Percentiles rank a stretch among this genome's conserved stretches.
These are phyloP conservation scores for Columba janthina DNA, from an alignment of 2,113 vertebrate genomes.

Conservation along the genomic window DNA sequence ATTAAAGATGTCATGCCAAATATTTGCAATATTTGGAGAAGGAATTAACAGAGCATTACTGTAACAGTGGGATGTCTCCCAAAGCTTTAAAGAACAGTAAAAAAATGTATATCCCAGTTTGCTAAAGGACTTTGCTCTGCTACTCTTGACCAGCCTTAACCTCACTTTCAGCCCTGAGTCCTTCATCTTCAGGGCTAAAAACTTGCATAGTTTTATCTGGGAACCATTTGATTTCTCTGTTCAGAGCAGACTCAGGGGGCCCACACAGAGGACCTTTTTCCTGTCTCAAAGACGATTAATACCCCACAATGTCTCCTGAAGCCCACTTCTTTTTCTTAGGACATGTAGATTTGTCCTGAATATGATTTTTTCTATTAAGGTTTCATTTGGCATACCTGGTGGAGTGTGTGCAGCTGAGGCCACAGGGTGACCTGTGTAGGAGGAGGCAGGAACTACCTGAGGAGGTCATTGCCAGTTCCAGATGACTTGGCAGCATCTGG, in stretches of 20 bases:
- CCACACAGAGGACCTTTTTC: neutral
- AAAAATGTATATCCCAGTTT: neutral
- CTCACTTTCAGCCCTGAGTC: neutral
- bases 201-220: neutral
- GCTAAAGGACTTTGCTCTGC: neutral
- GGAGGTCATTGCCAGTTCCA: neutral
- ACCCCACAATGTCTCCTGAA: neutral
- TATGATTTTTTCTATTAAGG: neutral
- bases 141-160: neutral
- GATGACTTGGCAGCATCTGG: neutral
- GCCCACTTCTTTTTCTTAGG: neutral
- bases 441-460: neutral
- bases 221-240: neutral
- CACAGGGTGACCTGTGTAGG: neutral
- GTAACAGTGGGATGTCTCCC: neutral
- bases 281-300: neutral
- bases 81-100: neutral
- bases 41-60: neutral
- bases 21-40: neutral
- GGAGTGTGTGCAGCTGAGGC: neutral
- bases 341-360: neutral
- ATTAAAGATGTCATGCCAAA: neutral
- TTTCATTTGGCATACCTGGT: neutral
- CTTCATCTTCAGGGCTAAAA: neutral
- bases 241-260: neutral